Percentiles rank a stretch among this genome's conserved stretches.
Conservation (phyloP, 2,888 invertebrate species). For the Geophilus truncorum region DNA sequence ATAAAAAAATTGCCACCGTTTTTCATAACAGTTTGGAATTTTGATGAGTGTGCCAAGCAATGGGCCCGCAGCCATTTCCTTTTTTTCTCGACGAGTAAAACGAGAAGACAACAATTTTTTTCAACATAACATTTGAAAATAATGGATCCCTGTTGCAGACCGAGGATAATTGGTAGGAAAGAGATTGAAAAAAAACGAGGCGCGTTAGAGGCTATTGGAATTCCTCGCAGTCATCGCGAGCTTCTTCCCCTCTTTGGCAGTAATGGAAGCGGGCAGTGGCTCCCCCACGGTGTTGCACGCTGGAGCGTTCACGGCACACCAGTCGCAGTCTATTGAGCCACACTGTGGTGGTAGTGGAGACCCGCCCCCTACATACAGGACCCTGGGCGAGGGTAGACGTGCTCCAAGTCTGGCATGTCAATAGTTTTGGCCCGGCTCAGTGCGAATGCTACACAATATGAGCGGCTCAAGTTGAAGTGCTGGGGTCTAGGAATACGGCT, state of each 20-base stretch:
- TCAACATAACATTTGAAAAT: not conserved
- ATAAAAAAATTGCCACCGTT: not conserved
- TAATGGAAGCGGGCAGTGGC: conserved; percentile 32
- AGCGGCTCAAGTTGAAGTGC: conserved; percentile 30
- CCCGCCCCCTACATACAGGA: conserved; percentile 20
- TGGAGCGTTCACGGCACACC: conserved; percentile 30
- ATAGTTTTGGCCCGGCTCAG: conserved; percentile 32
- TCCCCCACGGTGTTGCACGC: conserved; percentile 33
- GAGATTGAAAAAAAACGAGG: not conserved
- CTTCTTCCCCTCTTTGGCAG: conserved; percentile 14
- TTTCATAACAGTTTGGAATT: conserved; percentile 30
- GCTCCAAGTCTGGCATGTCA: conserved; percentile 29
- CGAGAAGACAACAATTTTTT: not conserved
- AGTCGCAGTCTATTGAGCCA: conserved; percentile 31
- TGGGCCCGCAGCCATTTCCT: conserved; percentile 20
- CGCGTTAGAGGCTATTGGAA: conserved; percentile 15
- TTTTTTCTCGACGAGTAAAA: not conserved
- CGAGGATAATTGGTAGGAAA: not conserved
- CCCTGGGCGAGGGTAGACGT: conserved; percentile 30
- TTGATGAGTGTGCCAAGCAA: conserved; percentile 29
- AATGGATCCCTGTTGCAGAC: conserved; percentile 23
- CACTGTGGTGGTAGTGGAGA: not conserved
- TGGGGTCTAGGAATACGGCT: conserved; percentile 16
- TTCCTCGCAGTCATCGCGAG: not conserved
- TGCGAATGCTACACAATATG: conserved; percentile 1